phyloP scores from a whole-genome alignment of 2,113 vertebrate genomes.

The Erythrolamprus reginae region DNA sequence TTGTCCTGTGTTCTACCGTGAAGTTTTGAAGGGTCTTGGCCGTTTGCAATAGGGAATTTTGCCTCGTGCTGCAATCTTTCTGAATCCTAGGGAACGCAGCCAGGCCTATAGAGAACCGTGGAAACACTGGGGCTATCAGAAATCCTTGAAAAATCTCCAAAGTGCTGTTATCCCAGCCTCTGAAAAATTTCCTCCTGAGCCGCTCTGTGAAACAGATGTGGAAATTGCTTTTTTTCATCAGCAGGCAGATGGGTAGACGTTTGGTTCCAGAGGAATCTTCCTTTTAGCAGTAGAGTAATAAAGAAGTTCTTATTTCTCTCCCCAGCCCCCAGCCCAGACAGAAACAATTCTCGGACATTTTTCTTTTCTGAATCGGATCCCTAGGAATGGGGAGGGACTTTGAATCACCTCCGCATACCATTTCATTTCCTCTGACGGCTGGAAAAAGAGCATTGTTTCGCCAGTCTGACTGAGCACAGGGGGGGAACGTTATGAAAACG shows the following conservation, averaged over 20 bases:
- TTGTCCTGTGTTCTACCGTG: conserved; percentile 2
- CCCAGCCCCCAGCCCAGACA: conserved; percentile 37
- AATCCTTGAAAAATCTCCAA: conserved; percentile 51
- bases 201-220: conserved; percentile 65
- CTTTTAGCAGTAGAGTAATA: conserved; percentile 38
- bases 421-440: conserved; percentile 54
- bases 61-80: not conserved
- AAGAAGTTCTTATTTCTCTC: conserved; percentile 13
- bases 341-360: conserved; percentile 54
- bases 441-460: conserved; percentile 34
- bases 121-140: conserved; percentile 45
- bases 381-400: conserved; percentile 65
- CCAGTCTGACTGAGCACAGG: conserved; percentile 11
- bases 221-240: conserved; percentile 57
- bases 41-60: not conserved
- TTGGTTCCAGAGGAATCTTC: conserved; percentile 30
- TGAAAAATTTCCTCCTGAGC: conserved; percentile 51
- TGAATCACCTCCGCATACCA: conserved; percentile 55
- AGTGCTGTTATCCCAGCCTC: conserved; percentile 39
- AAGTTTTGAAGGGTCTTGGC: conserved; percentile 5
- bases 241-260: conserved; percentile 23
- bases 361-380: conserved; percentile 61
- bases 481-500: not conserved
- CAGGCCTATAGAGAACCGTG: conserved; percentile 43
- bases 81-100: conserved; percentile 17